Conservation (phyloP, 2,113 vertebrate species). For the Amblyopsis rosae region DNA sequence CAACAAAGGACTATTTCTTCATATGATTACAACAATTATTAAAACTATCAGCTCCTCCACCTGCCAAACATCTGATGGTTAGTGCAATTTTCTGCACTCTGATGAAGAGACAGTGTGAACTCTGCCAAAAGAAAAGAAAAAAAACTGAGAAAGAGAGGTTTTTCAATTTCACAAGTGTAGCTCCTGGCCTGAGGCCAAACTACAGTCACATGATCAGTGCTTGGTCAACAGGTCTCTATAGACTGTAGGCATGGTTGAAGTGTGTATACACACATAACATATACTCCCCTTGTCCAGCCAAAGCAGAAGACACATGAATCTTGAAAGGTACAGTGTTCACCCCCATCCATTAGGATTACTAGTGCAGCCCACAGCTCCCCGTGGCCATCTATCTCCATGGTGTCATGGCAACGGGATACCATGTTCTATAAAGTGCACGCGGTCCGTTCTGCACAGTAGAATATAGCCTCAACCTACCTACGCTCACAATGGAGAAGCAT, state of each 20-base stretch:
- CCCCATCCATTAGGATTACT: slow-evolving; percentile 59
- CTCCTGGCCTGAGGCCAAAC: neutral
- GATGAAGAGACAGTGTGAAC: slow-evolving; percentile 32
- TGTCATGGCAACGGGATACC: slow-evolving; percentile 26
- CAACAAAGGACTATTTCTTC: slow-evolving; percentile 49
- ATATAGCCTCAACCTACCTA: slow-evolving; percentile 5
- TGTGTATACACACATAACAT: slow-evolving; percentile 5
- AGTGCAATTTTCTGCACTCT: slow-evolving; percentile 45
- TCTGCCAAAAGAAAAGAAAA: slow-evolving; percentile 13
- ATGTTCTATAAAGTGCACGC: slow-evolving; percentile 6
- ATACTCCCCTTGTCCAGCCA: slow-evolving; percentile 6
- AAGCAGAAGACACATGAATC: slow-evolving; percentile 48
- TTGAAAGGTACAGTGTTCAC: slow-evolving; percentile 46
- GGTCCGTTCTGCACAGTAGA: neutral
- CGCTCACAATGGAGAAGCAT: slow-evolving; percentile 18
- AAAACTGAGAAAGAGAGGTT: neutral
- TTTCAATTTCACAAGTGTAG: neutral
- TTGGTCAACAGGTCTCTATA: slow-evolving; percentile 24
- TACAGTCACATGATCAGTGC: slow-evolving; percentile 10
- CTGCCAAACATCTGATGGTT: slow-evolving; percentile 57
- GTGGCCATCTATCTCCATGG: slow-evolving; percentile 50
- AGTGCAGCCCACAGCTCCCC: slow-evolving; percentile 34
- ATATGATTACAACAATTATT: slow-evolving; percentile 63
- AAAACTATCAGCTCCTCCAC: slow-evolving; percentile 44
- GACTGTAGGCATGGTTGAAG: slow-evolving; percentile 10